These are phyloP conservation scores for Oceanites oceanicus DNA, from an alignment of 2,113 vertebrate genomes.

Conservation along the genomic window DNA sequence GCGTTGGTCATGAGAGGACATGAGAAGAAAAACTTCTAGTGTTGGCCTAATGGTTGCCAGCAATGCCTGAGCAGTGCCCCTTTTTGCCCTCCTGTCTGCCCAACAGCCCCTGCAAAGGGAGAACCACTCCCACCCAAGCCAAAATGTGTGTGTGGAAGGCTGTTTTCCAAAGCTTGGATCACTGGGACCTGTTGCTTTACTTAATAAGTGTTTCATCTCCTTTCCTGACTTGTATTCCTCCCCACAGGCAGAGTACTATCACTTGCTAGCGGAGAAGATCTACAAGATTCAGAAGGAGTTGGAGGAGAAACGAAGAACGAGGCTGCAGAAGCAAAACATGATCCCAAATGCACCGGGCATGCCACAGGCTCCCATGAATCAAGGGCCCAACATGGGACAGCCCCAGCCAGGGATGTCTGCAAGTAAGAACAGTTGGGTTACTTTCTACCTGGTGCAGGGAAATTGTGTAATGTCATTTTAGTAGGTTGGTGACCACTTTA, in stretches of 20 bases:
- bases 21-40: neutral
- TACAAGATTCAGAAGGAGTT: slow-evolving; percentile 98
- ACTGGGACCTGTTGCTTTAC: neutral
- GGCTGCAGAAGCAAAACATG: slow-evolving; percentile 93
- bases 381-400: slow-evolving; percentile 83
- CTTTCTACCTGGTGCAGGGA: neutral
- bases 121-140: neutral
- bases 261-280: slow-evolving; percentile 95
- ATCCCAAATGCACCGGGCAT: slow-evolving; percentile 84
- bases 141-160: neutral
- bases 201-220: neutral
- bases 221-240: neutral
- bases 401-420: slow-evolving; percentile 81
- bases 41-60: neutral
- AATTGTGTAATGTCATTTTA: neutral
- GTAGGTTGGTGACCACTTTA: neutral
- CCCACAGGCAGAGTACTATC: slow-evolving; percentile 93
- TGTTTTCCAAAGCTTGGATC: neutral
- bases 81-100: neutral
- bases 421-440: slow-evolving; percentile 78
- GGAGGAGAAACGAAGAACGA: slow-evolving; percentile 93
- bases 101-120: neutral
- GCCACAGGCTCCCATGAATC: slow-evolving; percentile 79
- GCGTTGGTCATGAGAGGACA: fast-evolving
- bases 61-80: neutral